phyloP scores from a whole-genome alignment of 2,113 vertebrate species.

The Notarius lentiginosus region DNA sequence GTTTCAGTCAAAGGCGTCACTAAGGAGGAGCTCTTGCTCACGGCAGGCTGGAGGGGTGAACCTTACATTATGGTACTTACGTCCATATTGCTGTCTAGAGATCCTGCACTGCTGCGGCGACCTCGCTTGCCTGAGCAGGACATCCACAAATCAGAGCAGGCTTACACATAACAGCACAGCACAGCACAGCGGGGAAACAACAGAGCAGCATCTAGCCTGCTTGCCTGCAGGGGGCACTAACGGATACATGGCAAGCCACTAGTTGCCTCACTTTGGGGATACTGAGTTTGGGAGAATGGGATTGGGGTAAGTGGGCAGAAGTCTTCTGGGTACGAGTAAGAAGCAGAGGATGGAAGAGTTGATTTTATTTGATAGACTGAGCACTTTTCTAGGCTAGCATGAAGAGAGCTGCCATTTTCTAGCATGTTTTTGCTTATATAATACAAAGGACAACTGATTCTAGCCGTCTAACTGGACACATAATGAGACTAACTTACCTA shows the following conservation, averaged over 20 bases:
- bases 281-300: slow-evolving; percentile 2
- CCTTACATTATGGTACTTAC: slow-evolving; percentile 84
- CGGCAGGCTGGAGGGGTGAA: slow-evolving; percentile 64
- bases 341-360: not conserved
- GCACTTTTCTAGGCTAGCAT: slow-evolving; percentile 13
- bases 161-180: slow-evolving; percentile 66
- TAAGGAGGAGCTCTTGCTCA: slow-evolving; percentile 67
- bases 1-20: slow-evolving; percentile 73
- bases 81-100: slow-evolving; percentile 99
- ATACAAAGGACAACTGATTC: not conserved
- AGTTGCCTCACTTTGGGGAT: slow-evolving; percentile 11
- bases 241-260: slow-evolving; percentile 57
- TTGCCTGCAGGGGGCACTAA: slow-evolving; percentile 59
- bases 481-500: slow-evolving; percentile 26
- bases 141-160: slow-evolving; percentile 93
- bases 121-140: slow-evolving; percentile 99
- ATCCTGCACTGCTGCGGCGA: slow-evolving; percentile 99
- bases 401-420: not conserved
- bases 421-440: not conserved
- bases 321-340: not conserved
- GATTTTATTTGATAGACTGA: not conserved
- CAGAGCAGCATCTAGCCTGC: slow-evolving; percentile 58
- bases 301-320: slow-evolving; percentile 3
- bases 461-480: not conserved
- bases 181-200: slow-evolving; percentile 46